Evolutionary conservation across 1,140 invertebrate species (phyloP).

Genomic region (Drosophila kanapiae): DNA sequence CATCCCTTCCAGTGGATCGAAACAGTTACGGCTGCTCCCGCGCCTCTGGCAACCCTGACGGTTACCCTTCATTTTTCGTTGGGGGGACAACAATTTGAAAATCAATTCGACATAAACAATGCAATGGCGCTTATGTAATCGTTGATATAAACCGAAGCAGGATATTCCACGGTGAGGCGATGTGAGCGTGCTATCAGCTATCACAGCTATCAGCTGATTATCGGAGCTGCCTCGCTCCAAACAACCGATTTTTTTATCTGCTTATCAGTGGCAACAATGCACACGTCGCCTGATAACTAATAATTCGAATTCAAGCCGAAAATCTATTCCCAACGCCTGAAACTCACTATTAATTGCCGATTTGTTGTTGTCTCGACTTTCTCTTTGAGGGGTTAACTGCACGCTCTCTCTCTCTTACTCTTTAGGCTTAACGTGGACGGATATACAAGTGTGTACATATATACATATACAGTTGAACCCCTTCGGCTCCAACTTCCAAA

Average conservation of each 20-base stretch:
- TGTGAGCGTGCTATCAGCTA: slow-evolving; percentile 27
- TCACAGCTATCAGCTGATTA: slow-evolving; percentile 48
- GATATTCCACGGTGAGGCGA: slow-evolving; percentile 17
- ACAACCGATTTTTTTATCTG: slow-evolving; percentile 30
- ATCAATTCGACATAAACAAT: slow-evolving; percentile 52
- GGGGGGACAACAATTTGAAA: slow-evolving; percentile 5
- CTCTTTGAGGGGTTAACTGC: slow-evolving; percentile 1
- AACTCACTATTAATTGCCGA: slow-evolving; percentile 26
- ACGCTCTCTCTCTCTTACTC: not conserved
- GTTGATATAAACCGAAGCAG: slow-evolving; percentile 35
- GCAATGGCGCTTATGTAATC: slow-evolving; percentile 46
- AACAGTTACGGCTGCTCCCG: slow-evolving; percentile 21
- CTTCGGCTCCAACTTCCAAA: not conserved
- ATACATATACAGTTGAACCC: slow-evolving; percentile 20
- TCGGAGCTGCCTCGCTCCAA: slow-evolving; percentile 30
- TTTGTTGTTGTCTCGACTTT: slow-evolving; percentile 22
- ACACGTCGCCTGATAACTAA: slow-evolving; percentile 49
- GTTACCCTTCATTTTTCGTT: slow-evolving; percentile 37
- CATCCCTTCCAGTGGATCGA: not conserved
- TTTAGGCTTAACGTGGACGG: slow-evolving; percentile 21
- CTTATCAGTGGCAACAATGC: slow-evolving; percentile 49
- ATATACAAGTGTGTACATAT: not conserved
- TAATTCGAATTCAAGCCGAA: slow-evolving; percentile 21
- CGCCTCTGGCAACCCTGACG: slow-evolving; percentile 17
- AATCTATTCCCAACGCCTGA: slow-evolving; percentile 9